These are phyloP conservation scores for Schizotus pectinicornis DNA, from an alignment of 2,888 invertebrate genomes.

Conservation along the genomic window DNA sequence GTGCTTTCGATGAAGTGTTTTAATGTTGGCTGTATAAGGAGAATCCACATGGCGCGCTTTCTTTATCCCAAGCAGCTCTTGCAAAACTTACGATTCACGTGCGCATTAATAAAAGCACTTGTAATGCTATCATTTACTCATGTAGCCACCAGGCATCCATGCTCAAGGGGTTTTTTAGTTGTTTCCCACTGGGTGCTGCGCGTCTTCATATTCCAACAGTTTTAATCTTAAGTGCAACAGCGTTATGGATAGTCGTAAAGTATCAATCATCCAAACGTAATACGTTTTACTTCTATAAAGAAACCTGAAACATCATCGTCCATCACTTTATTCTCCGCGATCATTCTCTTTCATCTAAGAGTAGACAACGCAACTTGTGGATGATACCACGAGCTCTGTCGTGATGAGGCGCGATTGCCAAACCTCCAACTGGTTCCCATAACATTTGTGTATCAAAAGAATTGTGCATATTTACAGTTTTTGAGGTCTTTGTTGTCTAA, in stretches of 20 bases:
- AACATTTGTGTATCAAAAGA: too few relatives aligned
- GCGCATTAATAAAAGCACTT: constrained; percentile 14
- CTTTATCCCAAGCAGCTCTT: constrained; percentile 1
- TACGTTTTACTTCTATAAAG: constrained; percentile 21
- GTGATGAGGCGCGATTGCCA: not conserved
- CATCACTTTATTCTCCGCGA: constrained; percentile 28
- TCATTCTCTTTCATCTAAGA: constrained; percentile 3
- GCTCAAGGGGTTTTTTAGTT: not conserved
- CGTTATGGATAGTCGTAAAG: constrained; percentile 19
- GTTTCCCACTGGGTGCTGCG: constrained; percentile 8
- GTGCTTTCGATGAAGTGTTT: too few relatives aligned
- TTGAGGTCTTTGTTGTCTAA: too few relatives aligned
- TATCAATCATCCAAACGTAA: constrained; percentile 32
- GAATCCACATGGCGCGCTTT: not conserved
- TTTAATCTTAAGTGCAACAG: constrained; percentile 26
- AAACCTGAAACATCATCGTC: constrained; percentile 33
- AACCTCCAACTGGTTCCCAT: too few relatives aligned
- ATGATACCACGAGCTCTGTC: constrained; percentile 15
- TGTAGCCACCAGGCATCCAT: not conserved
- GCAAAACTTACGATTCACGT: constrained; percentile 18
- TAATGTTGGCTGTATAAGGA: too few relatives aligned
- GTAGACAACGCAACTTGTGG: constrained; percentile 7
- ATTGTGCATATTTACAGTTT: too few relatives aligned
- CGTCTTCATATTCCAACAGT: constrained; percentile 9
- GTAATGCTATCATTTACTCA: constrained; percentile 6